Evolutionary conservation across 2,888 invertebrate genomes (phyloP).

Genomic region (Drosophila subsilvestris): DNA sequence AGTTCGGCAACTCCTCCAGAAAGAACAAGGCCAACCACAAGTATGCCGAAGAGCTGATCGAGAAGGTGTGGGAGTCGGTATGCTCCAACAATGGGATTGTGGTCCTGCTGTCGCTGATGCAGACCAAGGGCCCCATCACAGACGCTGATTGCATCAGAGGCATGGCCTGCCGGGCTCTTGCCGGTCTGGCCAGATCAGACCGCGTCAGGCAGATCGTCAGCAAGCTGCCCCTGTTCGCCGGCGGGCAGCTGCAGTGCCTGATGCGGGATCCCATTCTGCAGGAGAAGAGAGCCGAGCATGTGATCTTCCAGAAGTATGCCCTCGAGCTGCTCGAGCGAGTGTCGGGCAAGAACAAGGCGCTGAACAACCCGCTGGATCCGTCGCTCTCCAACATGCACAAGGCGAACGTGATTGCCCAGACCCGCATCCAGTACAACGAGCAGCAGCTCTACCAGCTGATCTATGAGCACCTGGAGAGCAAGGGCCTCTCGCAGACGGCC

Average conservation of each 20-base stretch:
- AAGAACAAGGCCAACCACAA: slow-evolving; percentile 86
- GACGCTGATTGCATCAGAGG: slow-evolving; percentile 98
- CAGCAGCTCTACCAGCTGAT: slow-evolving; percentile 96
- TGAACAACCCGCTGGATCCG: slow-evolving; percentile 91
- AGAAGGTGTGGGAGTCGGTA: slow-evolving; percentile 97
- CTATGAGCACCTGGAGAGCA: slow-evolving; percentile 92
- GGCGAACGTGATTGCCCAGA: slow-evolving; percentile 98
- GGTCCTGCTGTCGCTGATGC: slow-evolving; percentile 94
- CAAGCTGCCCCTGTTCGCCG: slow-evolving; percentile 96
- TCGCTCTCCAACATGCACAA: slow-evolving; percentile 95
- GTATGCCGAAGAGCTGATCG: slow-evolving; percentile 93
- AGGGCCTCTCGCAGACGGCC: slow-evolving; percentile 91
- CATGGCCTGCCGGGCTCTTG: slow-evolving; percentile 95
- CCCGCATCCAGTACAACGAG: slow-evolving; percentile 97
- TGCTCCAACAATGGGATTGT: slow-evolving; percentile 98
- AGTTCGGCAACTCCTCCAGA: slow-evolving; percentile 72
- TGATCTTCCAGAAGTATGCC: slow-evolving; percentile 97
- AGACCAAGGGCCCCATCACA: slow-evolving; percentile 96
- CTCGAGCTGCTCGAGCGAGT: slow-evolving; percentile 94
- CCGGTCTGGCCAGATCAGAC: slow-evolving; percentile 96
- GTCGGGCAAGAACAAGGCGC: slow-evolving; percentile 94
- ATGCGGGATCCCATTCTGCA: slow-evolving; percentile 99
- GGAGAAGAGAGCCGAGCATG: slow-evolving; percentile 97
- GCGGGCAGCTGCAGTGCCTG: slow-evolving; percentile 95
- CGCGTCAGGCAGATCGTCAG: slow-evolving; percentile 97